Evolutionary conservation across 2,888 invertebrate species (phyloP).

Genomic region (Unio delphinus): DNA sequence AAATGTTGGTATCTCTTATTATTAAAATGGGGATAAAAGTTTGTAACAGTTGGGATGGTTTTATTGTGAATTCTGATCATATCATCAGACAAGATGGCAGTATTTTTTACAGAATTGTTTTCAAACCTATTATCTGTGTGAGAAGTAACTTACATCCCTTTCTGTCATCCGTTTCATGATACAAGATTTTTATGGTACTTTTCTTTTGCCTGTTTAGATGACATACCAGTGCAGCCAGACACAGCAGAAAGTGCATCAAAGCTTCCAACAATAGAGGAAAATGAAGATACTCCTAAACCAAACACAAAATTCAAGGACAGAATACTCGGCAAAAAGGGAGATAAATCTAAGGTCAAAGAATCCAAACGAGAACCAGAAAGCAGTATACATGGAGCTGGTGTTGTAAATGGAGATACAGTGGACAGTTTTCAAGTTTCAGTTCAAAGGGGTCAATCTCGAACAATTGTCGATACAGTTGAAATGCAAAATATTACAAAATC

Average conservation of each 20-base stretch:
- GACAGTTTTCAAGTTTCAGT: constrained; percentile 42
- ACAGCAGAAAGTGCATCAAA: constrained; percentile 23
- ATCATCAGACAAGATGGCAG: no score
- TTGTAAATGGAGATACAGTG: constrained; percentile 38
- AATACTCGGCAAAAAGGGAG: constrained; percentile 31
- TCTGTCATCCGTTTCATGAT: neutral
- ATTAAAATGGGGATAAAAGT: no score
- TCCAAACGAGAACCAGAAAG: constrained; percentile 26
- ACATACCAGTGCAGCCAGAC: constrained; percentile 43
- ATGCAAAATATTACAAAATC: constrained; percentile 31
- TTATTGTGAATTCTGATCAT: no score
- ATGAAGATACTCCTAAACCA: constrained; percentile 18
- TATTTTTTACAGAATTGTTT: no score
- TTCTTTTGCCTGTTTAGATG: constrained; percentile 37
- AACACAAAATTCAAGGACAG: constrained; percentile 20
- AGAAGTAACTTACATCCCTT: neutral
- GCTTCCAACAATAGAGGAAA: constrained; percentile 45
- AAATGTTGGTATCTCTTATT: no score
- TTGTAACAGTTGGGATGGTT: no score
- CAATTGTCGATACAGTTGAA: constrained; percentile 45
- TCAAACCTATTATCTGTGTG: no score
- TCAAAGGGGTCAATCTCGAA: constrained; percentile 37
- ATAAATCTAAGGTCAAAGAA: constrained; percentile 36
- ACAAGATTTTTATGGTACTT: neutral
- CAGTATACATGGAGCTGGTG: constrained; percentile 11